Conservation (phyloP, 30 jellyfish, hydroid and myxozoan species). For the Aurelia aurita region DNA sequence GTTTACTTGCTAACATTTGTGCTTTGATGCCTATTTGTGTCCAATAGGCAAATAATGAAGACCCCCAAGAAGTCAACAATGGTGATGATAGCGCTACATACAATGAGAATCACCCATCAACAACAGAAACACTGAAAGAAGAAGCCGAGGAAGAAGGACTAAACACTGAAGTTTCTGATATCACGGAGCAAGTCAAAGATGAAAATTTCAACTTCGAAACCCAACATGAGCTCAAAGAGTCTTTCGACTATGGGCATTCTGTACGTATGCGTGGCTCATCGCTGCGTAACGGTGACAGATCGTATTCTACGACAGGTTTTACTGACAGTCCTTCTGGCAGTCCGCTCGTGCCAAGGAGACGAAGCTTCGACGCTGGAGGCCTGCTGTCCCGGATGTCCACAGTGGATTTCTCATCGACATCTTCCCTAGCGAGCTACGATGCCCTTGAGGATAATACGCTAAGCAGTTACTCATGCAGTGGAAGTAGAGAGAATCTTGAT, state of each 20-base stretch:
- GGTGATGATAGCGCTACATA: no score
- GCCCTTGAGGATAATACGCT: slow-evolving; percentile 52
- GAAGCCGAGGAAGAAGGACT: not conserved
- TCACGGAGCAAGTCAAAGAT: not conserved
- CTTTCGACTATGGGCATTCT: not conserved
- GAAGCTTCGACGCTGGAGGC: slow-evolving; percentile 24
- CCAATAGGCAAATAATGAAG: no score
- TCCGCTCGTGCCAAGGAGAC: slow-evolving; percentile 17
- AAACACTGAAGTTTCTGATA: not conserved
- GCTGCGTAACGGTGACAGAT: no score
- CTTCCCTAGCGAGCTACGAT: slow-evolving; percentile 89
- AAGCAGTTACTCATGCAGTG: slow-evolving; percentile 60
- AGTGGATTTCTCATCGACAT: slow-evolving; percentile 79
- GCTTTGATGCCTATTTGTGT: no score
- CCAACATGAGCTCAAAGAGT: no score
- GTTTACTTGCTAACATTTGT: no score
- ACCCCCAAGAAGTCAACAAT: no score
- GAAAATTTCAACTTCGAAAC: no score
- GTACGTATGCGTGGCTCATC: not conserved
- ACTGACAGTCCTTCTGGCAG: slow-evolving; percentile 4
- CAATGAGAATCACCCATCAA: no score
- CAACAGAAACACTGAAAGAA: no score
- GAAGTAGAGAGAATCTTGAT: slow-evolving; percentile 73
- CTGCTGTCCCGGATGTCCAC: slow-evolving; percentile 56
- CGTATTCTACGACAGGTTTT: not conserved